Conservation (phyloP, 2,797 vertebrate genomes). For the Poecilia gillii region DNA sequence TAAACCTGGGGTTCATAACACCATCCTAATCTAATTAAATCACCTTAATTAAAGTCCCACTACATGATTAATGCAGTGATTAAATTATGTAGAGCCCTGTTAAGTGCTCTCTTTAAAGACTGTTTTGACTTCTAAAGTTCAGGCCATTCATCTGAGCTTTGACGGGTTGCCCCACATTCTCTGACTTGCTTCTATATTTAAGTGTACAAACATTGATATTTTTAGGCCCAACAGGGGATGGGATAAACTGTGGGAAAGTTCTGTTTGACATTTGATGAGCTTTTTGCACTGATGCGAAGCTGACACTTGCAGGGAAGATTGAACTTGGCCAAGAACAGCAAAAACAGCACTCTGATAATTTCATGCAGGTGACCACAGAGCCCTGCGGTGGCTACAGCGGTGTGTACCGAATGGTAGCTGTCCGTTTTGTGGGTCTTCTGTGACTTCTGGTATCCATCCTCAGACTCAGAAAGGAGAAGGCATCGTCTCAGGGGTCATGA, state of each 20-base stretch:
- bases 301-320: conserved; percentile 1
- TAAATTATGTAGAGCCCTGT: conserved; percentile 54
- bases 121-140: conserved; percentile 54
- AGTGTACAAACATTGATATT: conserved; percentile 46
- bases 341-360: neutral
- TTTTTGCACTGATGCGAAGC: neutral
- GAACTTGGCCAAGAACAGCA: neutral
- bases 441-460: conserved; percentile 52
- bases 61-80: conserved; percentile 59
- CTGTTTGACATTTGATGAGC: conserved; percentile 8
- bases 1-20: conserved; percentile 37
- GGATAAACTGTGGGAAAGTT: conserved; percentile 49
- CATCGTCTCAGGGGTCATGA: conserved; percentile 87
- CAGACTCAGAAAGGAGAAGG: conserved; percentile 68
- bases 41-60: conserved; percentile 65
- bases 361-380: neutral
- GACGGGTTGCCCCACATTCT: conserved; percentile 60
- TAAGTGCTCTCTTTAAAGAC: conserved; percentile 42
- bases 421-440: conserved; percentile 29
- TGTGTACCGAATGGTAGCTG: conserved; percentile 13
- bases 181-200: conserved; percentile 59
- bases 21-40: conserved; percentile 62
- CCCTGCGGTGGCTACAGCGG: neutral
- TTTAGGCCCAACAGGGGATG: conserved; percentile 26
- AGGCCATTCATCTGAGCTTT: conserved; percentile 31